Conservation (phyloP, 2,888 invertebrate species). For the Sphecodes monilicornis region DNA sequence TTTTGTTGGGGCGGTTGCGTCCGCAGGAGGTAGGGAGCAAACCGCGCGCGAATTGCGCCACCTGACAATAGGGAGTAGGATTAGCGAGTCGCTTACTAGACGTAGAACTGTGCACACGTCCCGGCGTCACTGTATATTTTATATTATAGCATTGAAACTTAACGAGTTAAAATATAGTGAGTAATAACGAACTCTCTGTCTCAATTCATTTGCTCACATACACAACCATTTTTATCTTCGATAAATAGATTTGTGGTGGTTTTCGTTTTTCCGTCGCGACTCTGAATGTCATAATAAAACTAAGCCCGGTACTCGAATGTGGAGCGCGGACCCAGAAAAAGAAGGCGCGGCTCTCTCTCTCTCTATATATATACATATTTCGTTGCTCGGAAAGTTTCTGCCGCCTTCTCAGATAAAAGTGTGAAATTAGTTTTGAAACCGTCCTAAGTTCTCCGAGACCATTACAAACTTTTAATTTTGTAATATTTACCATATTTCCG, state of each 20-base stretch:
- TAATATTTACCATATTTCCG: conserved; percentile 33
- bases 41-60: too few species aligned
- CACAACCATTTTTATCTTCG: too few species aligned
- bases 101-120: too few species aligned
- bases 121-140: too few species aligned
- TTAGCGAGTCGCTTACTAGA: too few species aligned
- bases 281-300: conserved; percentile 5
- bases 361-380: conserved; percentile 38
- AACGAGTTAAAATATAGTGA: too few species aligned
- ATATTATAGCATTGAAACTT: too few species aligned
- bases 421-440: conserved; percentile 44
- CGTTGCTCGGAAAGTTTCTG: conserved; percentile 34
- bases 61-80: too few species aligned
- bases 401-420: conserved; percentile 40
- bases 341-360: background rate
- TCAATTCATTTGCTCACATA: too few species aligned
- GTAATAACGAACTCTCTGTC: too few species aligned
- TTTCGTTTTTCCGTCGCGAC: background rate
- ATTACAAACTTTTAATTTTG: conserved; percentile 20
- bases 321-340: conserved; percentile 29
- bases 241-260: background rate
- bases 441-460: conserved; percentile 20
- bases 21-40: too few species aligned
- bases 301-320: conserved; percentile 21
- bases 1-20: too few species aligned